Percentiles rank a stretch among this genome's conserved stretches.
phyloP scores from a whole-genome alignment of 2,888 invertebrate genomes.

The Pristionchus exspectatus region DNA sequence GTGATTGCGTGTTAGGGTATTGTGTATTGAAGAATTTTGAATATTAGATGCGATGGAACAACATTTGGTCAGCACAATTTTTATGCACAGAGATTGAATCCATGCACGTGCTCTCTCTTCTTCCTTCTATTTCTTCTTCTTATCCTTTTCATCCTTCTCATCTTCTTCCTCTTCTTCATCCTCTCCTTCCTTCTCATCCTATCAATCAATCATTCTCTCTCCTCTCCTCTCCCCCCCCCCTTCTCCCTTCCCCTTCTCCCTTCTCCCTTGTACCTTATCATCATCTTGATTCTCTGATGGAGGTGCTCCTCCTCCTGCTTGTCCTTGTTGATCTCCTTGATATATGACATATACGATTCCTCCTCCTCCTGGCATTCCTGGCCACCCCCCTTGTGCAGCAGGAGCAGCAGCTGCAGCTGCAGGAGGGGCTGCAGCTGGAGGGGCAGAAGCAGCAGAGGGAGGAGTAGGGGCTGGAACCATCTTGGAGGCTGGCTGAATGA shows the following conservation, averaged over 20 bases:
- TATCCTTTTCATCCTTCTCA: background rate
- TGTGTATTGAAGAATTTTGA: too few relatives aligned
- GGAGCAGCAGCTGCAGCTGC: background rate
- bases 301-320: background rate
- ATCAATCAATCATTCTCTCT: background rate
- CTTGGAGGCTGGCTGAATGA: background rate
- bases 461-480: background rate
- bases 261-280: background rate
- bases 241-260: background rate
- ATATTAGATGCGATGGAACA: background rate
- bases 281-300: background rate
- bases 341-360: constrained; percentile 14
- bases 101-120: background rate
- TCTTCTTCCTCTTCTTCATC: background rate
- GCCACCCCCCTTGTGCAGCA: background rate
- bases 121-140: background rate
- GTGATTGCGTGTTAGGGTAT: too few relatives aligned
- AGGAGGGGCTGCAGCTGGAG: background rate
- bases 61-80: constrained; percentile 7
- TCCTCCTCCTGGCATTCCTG: constrained; percentile 26
- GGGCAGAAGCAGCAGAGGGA: background rate
- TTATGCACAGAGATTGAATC: background rate
- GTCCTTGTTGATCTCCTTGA: constrained; percentile 26
- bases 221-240: too few relatives aligned
- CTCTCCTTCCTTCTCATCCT: constrained; percentile 6